Evolutionary conservation across 2,888 invertebrate species (phyloP).

Genomic region (Monopis laevigella): DNA sequence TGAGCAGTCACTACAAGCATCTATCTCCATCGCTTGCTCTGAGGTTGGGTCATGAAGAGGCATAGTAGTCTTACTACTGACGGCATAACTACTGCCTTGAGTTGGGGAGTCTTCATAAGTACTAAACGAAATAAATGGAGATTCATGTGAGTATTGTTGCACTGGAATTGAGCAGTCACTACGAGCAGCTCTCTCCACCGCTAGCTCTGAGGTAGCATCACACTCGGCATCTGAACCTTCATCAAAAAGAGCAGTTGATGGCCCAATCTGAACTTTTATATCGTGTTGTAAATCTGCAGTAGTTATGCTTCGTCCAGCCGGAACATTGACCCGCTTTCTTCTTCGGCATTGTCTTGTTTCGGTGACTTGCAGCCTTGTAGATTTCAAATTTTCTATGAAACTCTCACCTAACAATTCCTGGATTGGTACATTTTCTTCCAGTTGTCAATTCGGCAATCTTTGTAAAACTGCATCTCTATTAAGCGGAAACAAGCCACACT

Average conservation of each 20-base stretch:
- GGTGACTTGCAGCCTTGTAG: too few relatives aligned
- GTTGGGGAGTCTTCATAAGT: too few relatives aligned
- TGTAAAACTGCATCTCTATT: conserved; percentile 11
- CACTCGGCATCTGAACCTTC: conserved; percentile 13
- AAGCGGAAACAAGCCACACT: conserved; percentile 19
- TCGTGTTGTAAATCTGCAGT: conserved; percentile 16
- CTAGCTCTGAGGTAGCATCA: conserved; percentile 13
- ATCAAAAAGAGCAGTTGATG: too few relatives aligned
- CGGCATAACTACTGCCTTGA: conserved; percentile 10
- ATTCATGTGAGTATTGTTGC: conserved; percentile 14
- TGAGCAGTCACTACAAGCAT: too few relatives aligned
- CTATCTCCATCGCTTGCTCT: too few relatives aligned
- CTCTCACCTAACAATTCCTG: too few relatives aligned
- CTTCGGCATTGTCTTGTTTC: conserved; percentile 16
- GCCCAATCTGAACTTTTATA: conserved; percentile 5
- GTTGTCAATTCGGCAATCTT: conserved; percentile 13
- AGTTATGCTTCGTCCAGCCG: conserved; percentile 17
- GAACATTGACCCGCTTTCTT: conserved; percentile 19
- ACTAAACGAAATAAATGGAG: conserved; percentile 13
- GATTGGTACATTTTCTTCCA: conserved; percentile 14
- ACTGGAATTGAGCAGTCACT: conserved; percentile 14
- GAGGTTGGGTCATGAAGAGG: too few relatives aligned
- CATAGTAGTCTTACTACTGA: too few relatives aligned
- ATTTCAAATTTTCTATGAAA: too few relatives aligned
- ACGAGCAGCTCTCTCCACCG: conserved; percentile 11